phyloP scores from a whole-genome alignment of 23 tunicate genomes.

The Halocynthia roretzi region DNA sequence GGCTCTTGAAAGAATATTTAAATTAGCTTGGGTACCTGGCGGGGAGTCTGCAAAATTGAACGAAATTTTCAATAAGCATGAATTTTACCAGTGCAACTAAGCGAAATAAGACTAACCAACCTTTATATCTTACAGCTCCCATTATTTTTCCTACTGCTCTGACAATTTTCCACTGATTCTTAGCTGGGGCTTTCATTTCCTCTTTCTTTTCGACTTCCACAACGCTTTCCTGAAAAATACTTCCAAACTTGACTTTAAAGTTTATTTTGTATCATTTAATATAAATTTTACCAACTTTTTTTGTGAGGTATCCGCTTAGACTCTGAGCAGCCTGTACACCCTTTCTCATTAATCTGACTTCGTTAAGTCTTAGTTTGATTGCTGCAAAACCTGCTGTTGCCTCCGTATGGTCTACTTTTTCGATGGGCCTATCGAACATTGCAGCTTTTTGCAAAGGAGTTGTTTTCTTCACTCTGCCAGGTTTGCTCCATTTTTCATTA shows the following conservation, averaged over 20 bases:
- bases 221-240: background rate
- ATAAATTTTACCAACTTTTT: slow-evolving; percentile 13
- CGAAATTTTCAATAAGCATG: too few relatives aligned
- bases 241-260: background rate
- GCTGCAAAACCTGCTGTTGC: slow-evolving; percentile 51
- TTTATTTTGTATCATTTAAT: background rate
- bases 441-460: slow-evolving; percentile 17
- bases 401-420: slow-evolving; percentile 14
- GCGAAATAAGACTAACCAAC: slow-evolving; percentile 8
- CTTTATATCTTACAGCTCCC: slow-evolving; percentile 42
- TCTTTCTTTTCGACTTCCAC: slow-evolving; percentile 18
- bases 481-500: slow-evolving; percentile 13
- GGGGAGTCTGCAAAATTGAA: too few relatives aligned
- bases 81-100: too few relatives aligned
- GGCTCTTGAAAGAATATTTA: too few relatives aligned
- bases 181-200: slow-evolving; percentile 26
- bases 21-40: too few relatives aligned
- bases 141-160: slow-evolving; percentile 57
- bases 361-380: slow-evolving; percentile 42
- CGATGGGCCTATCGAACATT: background rate
- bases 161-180: slow-evolving; percentile 42
- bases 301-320: slow-evolving; percentile 32
- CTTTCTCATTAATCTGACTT: slow-evolving; percentile 44
- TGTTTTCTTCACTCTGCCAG: slow-evolving; percentile 4
- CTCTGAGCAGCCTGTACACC: slow-evolving; percentile 47